These are phyloP conservation scores for Neomonachus schauinslandi DNA, from an alignment of 2,113 vertebrate species.

Conservation along the genomic window DNA sequence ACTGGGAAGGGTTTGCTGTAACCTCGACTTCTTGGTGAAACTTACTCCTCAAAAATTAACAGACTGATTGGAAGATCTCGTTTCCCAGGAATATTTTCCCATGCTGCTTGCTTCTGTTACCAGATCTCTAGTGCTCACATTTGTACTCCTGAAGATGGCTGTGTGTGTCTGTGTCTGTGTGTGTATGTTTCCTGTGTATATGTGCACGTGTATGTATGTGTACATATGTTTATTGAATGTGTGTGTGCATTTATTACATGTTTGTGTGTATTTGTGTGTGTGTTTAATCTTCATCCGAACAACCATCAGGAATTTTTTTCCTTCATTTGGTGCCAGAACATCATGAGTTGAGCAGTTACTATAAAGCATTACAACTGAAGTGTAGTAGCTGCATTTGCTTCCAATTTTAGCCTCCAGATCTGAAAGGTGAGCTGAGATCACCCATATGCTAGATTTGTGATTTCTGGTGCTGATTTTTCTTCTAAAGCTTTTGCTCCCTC, in stretches of 20 bases:
- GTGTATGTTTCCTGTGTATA: background rate
- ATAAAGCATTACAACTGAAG: background rate
- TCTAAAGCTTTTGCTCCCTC: slow-evolving; percentile 14
- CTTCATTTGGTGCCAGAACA: background rate
- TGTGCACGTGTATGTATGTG: background rate
- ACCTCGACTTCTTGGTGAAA: background rate
- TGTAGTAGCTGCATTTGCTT: background rate
- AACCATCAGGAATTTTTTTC: background rate
- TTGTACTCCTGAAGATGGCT: background rate
- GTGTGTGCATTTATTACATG: background rate
- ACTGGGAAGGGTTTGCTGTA: background rate
- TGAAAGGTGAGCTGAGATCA: slow-evolving; percentile 40
- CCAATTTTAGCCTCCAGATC: background rate
- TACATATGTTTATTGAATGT: background rate
- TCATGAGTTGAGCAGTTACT: background rate
- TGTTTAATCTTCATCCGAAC: background rate
- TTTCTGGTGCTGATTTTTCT: slow-evolving; percentile 27
- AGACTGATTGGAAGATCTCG: background rate
- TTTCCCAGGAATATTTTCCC: slow-evolving; percentile 15
- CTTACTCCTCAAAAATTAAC: background rate
- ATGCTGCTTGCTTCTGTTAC: background rate
- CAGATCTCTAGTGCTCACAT: background rate
- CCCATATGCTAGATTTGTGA: background rate
- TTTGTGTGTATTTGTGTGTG: background rate
- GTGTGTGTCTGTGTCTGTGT: background rate